Conservation (phyloP, 2,113 vertebrate genomes). For the Podarcis cretensis region DNA sequence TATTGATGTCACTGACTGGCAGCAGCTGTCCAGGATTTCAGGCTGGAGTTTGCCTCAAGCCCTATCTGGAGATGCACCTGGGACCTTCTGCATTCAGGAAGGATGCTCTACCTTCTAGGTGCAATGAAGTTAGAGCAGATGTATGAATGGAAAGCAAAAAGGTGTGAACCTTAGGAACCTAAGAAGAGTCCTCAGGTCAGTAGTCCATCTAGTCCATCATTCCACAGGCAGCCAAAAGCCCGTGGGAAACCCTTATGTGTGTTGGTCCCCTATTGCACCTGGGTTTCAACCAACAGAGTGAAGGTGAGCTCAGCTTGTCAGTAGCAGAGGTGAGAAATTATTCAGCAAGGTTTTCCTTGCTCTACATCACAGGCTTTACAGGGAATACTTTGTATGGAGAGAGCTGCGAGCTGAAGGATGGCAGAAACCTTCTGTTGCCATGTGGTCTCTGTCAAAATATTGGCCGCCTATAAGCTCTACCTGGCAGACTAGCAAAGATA, state of each 20-base stretch:
- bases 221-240: too few relatives aligned
- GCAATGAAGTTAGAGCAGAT: not conserved
- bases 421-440: constrained; percentile 27
- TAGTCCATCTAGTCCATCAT: too few relatives aligned
- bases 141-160: not conserved
- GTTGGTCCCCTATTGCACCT: not conserved
- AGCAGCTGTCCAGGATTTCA: not conserved
- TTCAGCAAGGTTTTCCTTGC: not conserved
- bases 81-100: too few relatives aligned
- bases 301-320: not conserved
- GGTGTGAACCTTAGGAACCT: too few relatives aligned
- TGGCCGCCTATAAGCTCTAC: constrained; percentile 38
- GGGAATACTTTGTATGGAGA: constrained; percentile 32
- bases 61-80: too few relatives aligned
- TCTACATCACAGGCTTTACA: not conserved
- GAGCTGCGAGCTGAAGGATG: not conserved
- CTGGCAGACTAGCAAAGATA: constrained; percentile 2
- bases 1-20: not conserved
- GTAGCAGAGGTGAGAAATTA: not conserved
- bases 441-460: constrained; percentile 48
- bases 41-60: too few relatives aligned
- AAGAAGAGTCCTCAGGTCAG: too few relatives aligned
- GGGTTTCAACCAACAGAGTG: too few relatives aligned
- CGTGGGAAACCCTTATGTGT: not conserved
- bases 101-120: too few relatives aligned